These are phyloP conservation scores for Parotocinclus haroldoi DNA, from an alignment of 2,797 vertebrate genomes.

Conservation along the genomic window DNA sequence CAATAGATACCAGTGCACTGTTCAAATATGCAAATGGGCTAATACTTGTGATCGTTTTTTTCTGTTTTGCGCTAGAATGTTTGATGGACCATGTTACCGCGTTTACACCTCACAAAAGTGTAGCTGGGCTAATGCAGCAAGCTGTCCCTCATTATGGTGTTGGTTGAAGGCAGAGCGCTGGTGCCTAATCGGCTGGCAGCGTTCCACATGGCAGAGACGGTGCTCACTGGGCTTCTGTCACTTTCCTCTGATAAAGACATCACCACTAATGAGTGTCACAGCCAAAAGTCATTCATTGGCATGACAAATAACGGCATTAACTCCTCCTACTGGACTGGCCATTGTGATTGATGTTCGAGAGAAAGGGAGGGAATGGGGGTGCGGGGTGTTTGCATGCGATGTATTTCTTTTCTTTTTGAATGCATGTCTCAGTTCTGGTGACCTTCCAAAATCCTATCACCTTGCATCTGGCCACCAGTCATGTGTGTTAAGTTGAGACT, in stretches of 20 bases:
- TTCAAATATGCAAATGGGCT: neutral
- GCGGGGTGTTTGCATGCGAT: neutral
- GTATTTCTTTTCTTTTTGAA: constrained; percentile 14
- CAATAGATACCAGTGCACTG: neutral
- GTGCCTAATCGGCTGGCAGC: constrained; percentile 66
- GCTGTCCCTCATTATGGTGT: constrained; percentile 46
- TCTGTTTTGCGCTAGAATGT: constrained; percentile 34
- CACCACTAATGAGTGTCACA: constrained; percentile 64
- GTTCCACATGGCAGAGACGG: constrained; percentile 59
- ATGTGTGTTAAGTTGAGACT: constrained; percentile 21
- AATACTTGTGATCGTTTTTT: neutral
- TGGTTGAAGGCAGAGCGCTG: constrained; percentile 57
- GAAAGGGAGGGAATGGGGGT: constrained; percentile 48
- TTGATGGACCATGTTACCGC: constrained; percentile 41
- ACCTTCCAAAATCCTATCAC: constrained; percentile 55
- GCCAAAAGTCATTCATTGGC: constrained; percentile 65
- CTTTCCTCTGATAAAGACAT: constrained; percentile 73
- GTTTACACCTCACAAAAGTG: constrained; percentile 34
- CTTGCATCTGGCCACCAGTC: constrained; percentile 14
- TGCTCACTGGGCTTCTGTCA: constrained; percentile 67
- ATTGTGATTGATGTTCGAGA: constrained; percentile 71
- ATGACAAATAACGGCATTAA: constrained; percentile 77
- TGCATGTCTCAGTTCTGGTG: constrained; percentile 54
- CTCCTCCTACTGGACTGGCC: constrained; percentile 70
- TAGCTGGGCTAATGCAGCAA: constrained; percentile 43